phyloP scores from a whole-genome alignment of 2,113 vertebrate species.

The Suncus etruscus region DNA sequence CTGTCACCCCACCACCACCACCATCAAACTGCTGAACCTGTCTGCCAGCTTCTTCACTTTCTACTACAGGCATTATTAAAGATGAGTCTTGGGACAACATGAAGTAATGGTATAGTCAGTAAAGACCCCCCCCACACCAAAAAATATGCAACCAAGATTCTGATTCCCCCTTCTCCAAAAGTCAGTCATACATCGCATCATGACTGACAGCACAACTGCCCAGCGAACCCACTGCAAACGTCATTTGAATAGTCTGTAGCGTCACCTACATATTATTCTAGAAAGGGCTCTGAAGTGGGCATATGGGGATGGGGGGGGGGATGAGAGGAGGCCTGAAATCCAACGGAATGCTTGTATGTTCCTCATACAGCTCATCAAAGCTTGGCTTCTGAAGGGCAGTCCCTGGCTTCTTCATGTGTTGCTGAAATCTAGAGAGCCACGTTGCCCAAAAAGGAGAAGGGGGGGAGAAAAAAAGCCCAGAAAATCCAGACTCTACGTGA shows the following conservation, averaged over 20 bases:
- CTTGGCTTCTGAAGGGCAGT: slow-evolving; percentile 66
- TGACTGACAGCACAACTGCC: neutral
- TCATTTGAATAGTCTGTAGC: slow-evolving; percentile 43
- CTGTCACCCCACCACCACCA: slow-evolving; percentile 42
- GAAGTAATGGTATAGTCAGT: slow-evolving; percentile 33
- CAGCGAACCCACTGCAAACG: slow-evolving; percentile 13
- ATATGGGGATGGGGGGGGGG: neutral
- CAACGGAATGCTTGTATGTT: slow-evolving; percentile 40
- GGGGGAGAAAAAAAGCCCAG: slow-evolving; percentile 71
- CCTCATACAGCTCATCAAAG: slow-evolving; percentile 40
- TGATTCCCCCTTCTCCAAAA: neutral
- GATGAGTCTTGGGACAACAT: neutral
- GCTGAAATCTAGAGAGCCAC: slow-evolving; percentile 86
- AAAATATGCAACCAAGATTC: slow-evolving; percentile 14
- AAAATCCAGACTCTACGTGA: slow-evolving; percentile 93
- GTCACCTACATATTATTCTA: slow-evolving; percentile 64
- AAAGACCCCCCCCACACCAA: slow-evolving; percentile 58
- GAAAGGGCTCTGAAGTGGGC: slow-evolving; percentile 52
- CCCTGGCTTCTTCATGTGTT: slow-evolving; percentile 71
- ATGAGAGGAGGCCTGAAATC: neutral
- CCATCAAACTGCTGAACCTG: slow-evolving; percentile 37
- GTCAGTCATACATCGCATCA: neutral
- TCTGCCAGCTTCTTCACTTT: slow-evolving; percentile 15
- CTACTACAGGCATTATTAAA: slow-evolving; percentile 6
- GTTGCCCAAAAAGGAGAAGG: slow-evolving; percentile 85